These are phyloP conservation scores for Colletes latitarsis DNA, from an alignment of 1,140 invertebrate genomes.

Conservation along the genomic window DNA sequence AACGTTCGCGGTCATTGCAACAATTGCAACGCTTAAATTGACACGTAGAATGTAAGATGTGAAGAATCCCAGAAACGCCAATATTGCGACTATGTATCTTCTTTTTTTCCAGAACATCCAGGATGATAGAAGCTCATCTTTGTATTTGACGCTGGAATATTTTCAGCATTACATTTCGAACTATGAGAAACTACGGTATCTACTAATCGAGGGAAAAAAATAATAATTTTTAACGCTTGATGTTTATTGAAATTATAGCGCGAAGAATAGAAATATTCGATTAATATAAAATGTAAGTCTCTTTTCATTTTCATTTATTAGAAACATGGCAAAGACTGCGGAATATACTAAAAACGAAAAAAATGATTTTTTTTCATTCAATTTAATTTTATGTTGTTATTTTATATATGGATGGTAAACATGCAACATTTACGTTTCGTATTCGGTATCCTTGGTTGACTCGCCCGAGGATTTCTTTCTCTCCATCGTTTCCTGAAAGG, in stretches of 20 bases:
- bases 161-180: neutral
- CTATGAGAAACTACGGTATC: too few relatives aligned
- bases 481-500: slow-evolving; percentile 60
- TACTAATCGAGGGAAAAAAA: too few relatives aligned
- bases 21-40: slow-evolving; percentile 94
- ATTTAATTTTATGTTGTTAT: neutral
- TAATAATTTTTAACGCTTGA: too few relatives aligned
- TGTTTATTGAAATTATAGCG: too few relatives aligned
- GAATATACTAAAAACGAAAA: too few relatives aligned
- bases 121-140: slow-evolving; percentile 79
- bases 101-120: slow-evolving; percentile 87
- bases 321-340: too few relatives aligned
- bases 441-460: slow-evolving; percentile 46
- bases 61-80: slow-evolving; percentile 94
- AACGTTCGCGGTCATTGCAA: slow-evolving; percentile 90
- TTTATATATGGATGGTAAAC: neutral
- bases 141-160: slow-evolving; percentile 78
- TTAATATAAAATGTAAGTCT: too few relatives aligned
- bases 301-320: too few relatives aligned
- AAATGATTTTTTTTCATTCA: too few relatives aligned
- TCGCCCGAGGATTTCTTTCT: slow-evolving; percentile 49
- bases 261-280: too few relatives aligned
- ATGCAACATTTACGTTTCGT: slow-evolving; percentile 53
- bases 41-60: slow-evolving; percentile 93
- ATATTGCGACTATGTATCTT: slow-evolving; percentile 87